Base-by-base conservation (phyloP, 2,888 invertebrate species). In the Ferdinandea cuprea region DNA sequence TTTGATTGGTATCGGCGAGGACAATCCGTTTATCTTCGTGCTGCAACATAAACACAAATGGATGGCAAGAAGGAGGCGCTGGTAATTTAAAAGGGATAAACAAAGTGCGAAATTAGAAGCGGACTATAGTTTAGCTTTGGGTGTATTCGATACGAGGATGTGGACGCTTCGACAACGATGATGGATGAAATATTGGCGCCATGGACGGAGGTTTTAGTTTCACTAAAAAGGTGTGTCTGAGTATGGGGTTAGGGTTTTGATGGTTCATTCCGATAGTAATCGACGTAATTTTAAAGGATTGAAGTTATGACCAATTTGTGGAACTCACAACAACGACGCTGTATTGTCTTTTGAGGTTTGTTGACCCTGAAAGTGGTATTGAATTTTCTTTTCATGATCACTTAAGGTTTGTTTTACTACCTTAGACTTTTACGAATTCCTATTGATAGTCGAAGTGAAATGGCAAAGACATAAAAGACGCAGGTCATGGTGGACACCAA, bases 1-100 rank as follows among this genome's bases (percentile, higher is more conserved):
- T 61, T 78, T 83, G 83, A 83, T 83, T 59, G 68, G 52, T 83
- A 83, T 78, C 78, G 56, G 7, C 50, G 68, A 73, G 78, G 56
- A 83, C 78, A 83, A 78, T 83, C 78, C 78, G 66, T 83, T 78
- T 77, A 78, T 83, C 61, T 44, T 46, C 42, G 7, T 28, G 46
- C 19, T 68, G 79, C 79, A 68, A 40, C 13, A 13, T 19, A n/a
- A 30, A 17, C 3, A 13, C 3, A 13, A 15, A 44, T 5, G 9
- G 44, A 13, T 54, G 35, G 72, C 25, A 48, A 13, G 54, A 3
- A 30, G n/a, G 59, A 11, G 25, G 15, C 56, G 25, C 25, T 25
- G 25, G 25, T 25, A 25, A 35, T 48, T 37, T 17, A 28, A 28
- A 52, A 46, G 25, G 40, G 76, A 61, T 52, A 17, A 37, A 71